phyloP scores from a whole-genome alignment of 1,140 invertebrate genomes.

The Mercenaria mercenaria region DNA sequence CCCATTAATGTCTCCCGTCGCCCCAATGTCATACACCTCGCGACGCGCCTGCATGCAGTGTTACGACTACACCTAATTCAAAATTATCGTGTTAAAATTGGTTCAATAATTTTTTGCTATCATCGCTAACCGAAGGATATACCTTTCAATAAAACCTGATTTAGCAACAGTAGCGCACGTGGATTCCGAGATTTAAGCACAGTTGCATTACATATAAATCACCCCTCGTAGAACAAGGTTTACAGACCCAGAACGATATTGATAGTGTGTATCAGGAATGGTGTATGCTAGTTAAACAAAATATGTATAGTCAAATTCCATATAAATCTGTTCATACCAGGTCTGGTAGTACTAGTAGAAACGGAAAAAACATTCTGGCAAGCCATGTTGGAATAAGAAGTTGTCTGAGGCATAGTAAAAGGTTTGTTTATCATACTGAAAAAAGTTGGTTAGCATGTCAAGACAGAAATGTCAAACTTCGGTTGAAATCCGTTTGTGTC shows the following conservation, averaged over 20 bases:
- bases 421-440: neutral
- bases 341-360: neutral
- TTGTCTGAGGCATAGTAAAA: neutral
- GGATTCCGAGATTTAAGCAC: no score
- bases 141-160: no score
- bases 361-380: neutral
- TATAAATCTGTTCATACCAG: neutral
- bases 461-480: neutral
- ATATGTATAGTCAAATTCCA: neutral
- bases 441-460: neutral
- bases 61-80: no score
- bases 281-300: neutral
- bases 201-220: no score
- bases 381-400: neutral
- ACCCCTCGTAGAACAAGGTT: neutral
- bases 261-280: neutral
- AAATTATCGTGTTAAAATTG: no score
- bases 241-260: neutral
- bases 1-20: no score
- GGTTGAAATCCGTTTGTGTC: no score
- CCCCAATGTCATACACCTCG: no score
- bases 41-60: no score
- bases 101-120: no score
- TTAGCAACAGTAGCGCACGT: no score
- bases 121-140: no score